Conservation (phyloP, 2,797 vertebrate species). For the Paratrypauchen microcephalus region DNA sequence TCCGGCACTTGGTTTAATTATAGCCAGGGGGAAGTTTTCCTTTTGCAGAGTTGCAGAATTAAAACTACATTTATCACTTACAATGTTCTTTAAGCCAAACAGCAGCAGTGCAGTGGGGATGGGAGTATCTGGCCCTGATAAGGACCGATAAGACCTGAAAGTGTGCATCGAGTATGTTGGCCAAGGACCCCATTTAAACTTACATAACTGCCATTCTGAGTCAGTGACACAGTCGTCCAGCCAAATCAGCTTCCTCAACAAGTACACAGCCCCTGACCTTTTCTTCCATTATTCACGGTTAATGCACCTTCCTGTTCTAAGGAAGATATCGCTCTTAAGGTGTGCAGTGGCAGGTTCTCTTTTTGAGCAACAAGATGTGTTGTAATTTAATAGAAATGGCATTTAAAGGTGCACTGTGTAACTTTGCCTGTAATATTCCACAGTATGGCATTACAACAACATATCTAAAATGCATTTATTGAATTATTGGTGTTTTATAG, state of each 20-base stretch:
- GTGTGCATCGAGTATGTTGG: conserved; percentile 41
- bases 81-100: conserved; percentile 26
- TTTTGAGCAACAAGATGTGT: background rate
- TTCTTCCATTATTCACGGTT: conserved; percentile 19
- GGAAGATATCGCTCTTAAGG: conserved; percentile 8
- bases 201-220: conserved; percentile 51
- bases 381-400: background rate
- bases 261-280: conserved; percentile 45
- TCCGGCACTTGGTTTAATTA: conserved; percentile 32
- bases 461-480: too few species aligned
- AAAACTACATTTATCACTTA: conserved; percentile 1
- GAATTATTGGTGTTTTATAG: too few species aligned
- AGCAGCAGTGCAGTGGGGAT: conserved; percentile 20
- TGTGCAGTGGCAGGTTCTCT: conserved; percentile 3
- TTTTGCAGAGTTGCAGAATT: conserved; percentile 27
- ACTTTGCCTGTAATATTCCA: too few species aligned
- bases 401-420: background rate
- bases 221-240: conserved; percentile 50
- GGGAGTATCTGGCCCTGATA: conserved; percentile 41
- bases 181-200: conserved; percentile 60
- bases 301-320: background rate
- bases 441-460: too few species aligned
- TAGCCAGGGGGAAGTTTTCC: conserved; percentile 21
- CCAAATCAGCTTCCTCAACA: conserved; percentile 43
- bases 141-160: conserved; percentile 54